phyloP scores from a whole-genome alignment of 2,888 invertebrate species.

The Ypsolopha scabrella region DNA sequence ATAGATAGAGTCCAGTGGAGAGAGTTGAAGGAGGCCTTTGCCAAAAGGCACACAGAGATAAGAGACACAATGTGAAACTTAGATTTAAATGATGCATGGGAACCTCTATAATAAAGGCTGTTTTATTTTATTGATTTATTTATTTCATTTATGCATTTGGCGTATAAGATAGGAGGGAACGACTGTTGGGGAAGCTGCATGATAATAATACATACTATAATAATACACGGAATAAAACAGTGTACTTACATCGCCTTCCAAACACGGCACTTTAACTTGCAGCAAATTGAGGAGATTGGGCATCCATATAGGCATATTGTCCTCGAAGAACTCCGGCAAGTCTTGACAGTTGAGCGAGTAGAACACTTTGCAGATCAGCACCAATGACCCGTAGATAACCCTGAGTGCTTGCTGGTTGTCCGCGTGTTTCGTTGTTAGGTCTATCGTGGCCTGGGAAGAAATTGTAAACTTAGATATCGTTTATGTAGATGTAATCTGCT shows the following conservation, averaged over 20 bases:
- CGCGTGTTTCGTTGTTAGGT: constrained; percentile 80
- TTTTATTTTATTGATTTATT: no score
- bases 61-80: no score
- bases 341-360: constrained; percentile 98
- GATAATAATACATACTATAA: no score
- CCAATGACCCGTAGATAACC: constrained; percentile 90
- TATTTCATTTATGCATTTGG: no score
- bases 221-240: no score
- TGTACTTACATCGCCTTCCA: constrained; percentile 71
- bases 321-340: constrained; percentile 98
- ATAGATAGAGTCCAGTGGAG: no score
- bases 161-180: no score
- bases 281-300: constrained; percentile 86
- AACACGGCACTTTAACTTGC: constrained; percentile 79
- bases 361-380: constrained; percentile 94
- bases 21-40: no score
- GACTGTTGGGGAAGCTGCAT: no score
- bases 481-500: neutral
- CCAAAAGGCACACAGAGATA: no score
- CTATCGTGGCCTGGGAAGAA: constrained; percentile 81
- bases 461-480: neutral
- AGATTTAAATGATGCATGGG: no score
- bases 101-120: no score
- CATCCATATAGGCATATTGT: constrained; percentile 98
- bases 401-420: constrained; percentile 84